These are phyloP conservation scores for Ameiurus melas DNA, from an alignment of 2,113 vertebrate genomes.

Conservation along the genomic window DNA sequence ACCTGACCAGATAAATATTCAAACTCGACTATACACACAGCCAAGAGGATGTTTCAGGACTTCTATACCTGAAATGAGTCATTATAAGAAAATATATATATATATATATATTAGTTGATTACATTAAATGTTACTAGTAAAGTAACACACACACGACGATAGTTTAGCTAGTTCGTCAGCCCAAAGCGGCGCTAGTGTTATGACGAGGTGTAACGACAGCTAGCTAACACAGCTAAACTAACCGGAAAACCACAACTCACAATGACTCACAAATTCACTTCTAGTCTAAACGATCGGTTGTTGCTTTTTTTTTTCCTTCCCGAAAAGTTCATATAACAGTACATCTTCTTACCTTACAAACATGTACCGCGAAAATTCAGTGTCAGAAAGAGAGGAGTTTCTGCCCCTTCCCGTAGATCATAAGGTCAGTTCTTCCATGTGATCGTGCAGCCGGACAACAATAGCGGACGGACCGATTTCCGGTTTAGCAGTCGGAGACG, in stretches of 20 bases:
- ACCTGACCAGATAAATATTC: neutral
- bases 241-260: neutral
- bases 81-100: neutral
- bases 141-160: neutral
- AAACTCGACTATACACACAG: neutral
- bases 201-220: neutral
- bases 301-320: too few species aligned
- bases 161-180: neutral
- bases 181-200: neutral
- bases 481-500: constrained; percentile 20
- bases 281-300: too few species aligned
- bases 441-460: constrained; percentile 38
- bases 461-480: constrained; percentile 54
- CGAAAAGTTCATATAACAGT: too few species aligned
- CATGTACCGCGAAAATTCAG: constrained; percentile 31
- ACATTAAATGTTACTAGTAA: neutral
- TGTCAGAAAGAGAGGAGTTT: constrained; percentile 6
- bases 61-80: neutral
- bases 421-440: constrained; percentile 50
- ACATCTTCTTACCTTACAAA: constrained; percentile 45
- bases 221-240: neutral
- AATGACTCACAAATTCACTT: neutral
- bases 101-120: too few species aligned
- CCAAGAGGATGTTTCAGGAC: neutral
- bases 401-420: constrained; percentile 39